Percentiles rank a stretch among this genome's conserved stretches.
Conservation (phyloP, 2,113 vertebrate genomes). For the Pan troglodytes region DNA sequence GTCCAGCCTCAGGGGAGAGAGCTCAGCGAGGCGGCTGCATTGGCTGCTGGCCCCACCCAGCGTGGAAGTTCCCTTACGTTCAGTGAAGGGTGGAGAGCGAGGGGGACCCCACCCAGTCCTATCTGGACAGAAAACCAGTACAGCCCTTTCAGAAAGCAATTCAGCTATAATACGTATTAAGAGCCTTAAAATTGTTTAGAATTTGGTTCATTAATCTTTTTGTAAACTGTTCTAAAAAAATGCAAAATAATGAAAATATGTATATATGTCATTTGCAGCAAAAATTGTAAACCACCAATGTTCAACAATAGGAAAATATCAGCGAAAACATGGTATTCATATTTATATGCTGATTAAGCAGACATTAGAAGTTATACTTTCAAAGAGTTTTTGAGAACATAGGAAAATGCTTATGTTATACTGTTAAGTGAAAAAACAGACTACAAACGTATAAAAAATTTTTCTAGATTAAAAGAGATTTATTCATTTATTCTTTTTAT, state of each 20-base stretch:
- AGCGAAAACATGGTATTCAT: background rate
- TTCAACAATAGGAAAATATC: background rate
- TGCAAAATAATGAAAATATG: background rate
- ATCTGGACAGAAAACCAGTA: background rate
- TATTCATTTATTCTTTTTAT: too few species aligned
- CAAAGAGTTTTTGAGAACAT: background rate
- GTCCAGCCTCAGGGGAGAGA: background rate
- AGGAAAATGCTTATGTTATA: background rate
- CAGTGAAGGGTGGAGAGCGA: fast-evolving
- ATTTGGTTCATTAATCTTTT: background rate
- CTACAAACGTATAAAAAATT: background rate
- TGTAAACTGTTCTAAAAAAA: background rate
- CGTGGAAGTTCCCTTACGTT: fast-evolving
- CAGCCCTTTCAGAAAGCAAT: background rate
- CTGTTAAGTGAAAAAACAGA: too few species aligned
- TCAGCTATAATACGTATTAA: too few species aligned
- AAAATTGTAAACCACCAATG: background rate
- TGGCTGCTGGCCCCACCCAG: fast-evolving
- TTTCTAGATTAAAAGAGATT: background rate
- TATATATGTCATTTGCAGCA: background rate
- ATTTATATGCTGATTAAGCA: fast-evolving
- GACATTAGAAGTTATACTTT: fast-evolving
- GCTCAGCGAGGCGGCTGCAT: background rate
- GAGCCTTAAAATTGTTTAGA: background rate
- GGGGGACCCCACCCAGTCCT: too few species aligned